Evolutionary conservation across 2,888 invertebrate genomes (phyloP).

Genomic region (Eulithis testata): DNA sequence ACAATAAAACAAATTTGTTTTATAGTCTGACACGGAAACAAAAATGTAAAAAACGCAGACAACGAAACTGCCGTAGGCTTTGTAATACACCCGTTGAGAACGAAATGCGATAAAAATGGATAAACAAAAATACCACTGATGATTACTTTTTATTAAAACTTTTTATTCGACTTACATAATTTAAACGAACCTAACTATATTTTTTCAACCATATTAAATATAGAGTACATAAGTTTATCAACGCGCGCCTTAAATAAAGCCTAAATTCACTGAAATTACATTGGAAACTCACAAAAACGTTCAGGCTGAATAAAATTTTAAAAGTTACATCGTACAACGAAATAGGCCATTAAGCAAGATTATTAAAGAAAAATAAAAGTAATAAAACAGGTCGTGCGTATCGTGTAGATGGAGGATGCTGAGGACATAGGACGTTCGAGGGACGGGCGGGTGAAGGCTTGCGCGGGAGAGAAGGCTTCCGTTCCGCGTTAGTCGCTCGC

Average conservation of each 20-base stretch:
- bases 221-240: no score
- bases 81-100: no score
- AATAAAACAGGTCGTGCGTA: slow-evolving; percentile 78
- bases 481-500: slow-evolving; percentile 60
- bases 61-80: no score
- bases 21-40: no score
- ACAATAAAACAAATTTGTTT: no score
- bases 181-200: no score
- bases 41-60: no score
- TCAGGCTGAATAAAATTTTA: slow-evolving; percentile 61
- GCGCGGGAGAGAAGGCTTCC: slow-evolving; percentile 52
- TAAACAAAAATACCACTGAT: no score
- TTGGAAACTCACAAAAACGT: slow-evolving; percentile 53
- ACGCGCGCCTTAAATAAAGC: neutral
- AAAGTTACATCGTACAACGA: slow-evolving; percentile 69
- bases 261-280: slow-evolving; percentile 11
- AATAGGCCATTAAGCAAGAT: slow-evolving; percentile 78
- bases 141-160: no score
- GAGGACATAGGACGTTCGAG: slow-evolving; percentile 49
- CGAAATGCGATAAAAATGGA: no score
- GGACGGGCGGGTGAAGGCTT: slow-evolving; percentile 46
- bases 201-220: no score
- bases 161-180: no score
- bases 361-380: slow-evolving; percentile 81
- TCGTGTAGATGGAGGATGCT: slow-evolving; percentile 63